Conservation (phyloP, 2,888 invertebrate species). For the Latrodectus hesperus region DNA sequence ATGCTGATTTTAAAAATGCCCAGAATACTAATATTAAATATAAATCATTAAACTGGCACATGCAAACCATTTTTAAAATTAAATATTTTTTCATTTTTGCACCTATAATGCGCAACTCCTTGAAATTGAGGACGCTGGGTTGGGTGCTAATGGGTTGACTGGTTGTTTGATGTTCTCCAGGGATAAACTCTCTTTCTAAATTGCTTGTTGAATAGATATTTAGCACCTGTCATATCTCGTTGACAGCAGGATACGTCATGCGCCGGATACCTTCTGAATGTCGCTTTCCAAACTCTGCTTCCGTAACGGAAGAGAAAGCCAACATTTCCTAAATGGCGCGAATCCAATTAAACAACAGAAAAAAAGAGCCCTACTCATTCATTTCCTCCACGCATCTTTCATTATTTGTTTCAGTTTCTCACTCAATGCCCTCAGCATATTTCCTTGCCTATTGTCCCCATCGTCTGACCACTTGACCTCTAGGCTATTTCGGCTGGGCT, state of each 20-base stretch:
- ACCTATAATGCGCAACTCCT: too few relatives aligned
- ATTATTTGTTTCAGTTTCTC: neutral
- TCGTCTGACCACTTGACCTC: conserved; percentile 2
- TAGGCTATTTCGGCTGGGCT: neutral
- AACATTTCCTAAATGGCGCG: neutral
- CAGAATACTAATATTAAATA: too few relatives aligned
- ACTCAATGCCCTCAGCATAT: neutral
- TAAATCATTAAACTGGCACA: too few relatives aligned
- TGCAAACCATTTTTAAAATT: too few relatives aligned
- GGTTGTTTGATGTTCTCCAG: too few relatives aligned
- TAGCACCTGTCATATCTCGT: conserved; percentile 1
- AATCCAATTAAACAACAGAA: neutral
- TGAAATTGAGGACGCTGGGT: too few relatives aligned
- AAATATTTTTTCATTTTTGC: too few relatives aligned
- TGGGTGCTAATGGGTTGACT: too few relatives aligned
- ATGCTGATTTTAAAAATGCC: too few relatives aligned
- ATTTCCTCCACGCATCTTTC: neutral
- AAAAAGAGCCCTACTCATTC: neutral
- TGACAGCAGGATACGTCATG: neutral
- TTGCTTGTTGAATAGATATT: neutral
- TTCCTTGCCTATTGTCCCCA: neutral
- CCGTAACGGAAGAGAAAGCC: neutral
- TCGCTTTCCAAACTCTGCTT: neutral
- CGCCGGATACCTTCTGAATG: neutral
- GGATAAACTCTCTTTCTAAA: neutral